These are phyloP conservation scores for Takifugu flavidus DNA, from an alignment of 2,113 vertebrate species.

Conservation along the genomic window DNA sequence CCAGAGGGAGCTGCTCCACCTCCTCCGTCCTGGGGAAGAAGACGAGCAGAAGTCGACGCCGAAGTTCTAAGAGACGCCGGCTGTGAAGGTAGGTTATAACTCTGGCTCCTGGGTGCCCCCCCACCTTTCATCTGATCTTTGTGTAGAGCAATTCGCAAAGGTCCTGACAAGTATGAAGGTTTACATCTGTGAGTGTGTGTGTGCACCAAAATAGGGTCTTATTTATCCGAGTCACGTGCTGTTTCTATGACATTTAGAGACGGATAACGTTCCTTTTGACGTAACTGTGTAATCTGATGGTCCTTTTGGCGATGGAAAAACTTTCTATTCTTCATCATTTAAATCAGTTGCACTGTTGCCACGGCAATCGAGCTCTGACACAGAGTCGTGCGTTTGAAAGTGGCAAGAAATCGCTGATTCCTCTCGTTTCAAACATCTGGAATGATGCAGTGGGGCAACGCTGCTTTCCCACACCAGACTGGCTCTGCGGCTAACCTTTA, in stretches of 20 bases:
- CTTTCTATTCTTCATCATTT: conserved; percentile 14
- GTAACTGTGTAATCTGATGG: conserved; percentile 32
- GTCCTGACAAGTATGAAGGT: conserved; percentile 13
- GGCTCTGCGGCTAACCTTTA: conserved; percentile 20
- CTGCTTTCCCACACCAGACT: conserved; percentile 5
- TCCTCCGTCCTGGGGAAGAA: conserved; percentile 17
- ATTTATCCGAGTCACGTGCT: conserved; percentile 31
- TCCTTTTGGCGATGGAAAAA: conserved; percentile 11
- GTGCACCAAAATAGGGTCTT: conserved; percentile 26
- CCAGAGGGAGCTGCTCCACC: conserved; percentile 23
- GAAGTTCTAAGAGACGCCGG: conserved; percentile 29
- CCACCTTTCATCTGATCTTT: conserved; percentile 8
- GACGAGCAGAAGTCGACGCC: conserved; percentile 24
- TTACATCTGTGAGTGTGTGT: conserved; percentile 3
- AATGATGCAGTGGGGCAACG: background rate
- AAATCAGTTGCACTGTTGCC: background rate
- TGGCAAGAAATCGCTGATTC: background rate
- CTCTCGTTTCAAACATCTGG: too few species aligned
- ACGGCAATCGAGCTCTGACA: background rate
- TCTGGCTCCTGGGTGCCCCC: conserved; percentile 13
- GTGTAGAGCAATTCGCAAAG: background rate
- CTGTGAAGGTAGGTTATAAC: conserved; percentile 52
- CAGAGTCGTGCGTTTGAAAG: background rate
- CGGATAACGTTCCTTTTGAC: conserved; percentile 25
- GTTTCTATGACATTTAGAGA: conserved; percentile 53